Evolutionary conservation across 1,140 invertebrate genomes (phyloP), one percentile per base, ranked within the genome.

Genomic region (Camponotus vicinus): DNA sequence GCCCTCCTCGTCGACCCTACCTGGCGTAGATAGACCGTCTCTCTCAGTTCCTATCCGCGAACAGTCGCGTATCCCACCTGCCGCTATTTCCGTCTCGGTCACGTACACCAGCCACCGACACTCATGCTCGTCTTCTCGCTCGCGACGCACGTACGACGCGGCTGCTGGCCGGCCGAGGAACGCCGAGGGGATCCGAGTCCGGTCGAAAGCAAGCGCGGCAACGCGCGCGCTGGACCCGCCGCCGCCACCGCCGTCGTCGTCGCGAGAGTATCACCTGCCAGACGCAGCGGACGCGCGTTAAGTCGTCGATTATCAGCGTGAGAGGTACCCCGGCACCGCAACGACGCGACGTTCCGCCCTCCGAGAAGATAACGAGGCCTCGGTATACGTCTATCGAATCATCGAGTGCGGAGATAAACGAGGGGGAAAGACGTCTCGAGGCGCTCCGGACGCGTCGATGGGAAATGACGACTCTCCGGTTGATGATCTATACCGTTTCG

Each of bases 241-340:
- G 15, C 55, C 21, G 21, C 37, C 52, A 15, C 13, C 40, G 40
- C 8, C 40, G 40, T 42, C 40, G 40, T 0, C 40, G 40, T 27
- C 37, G 42, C 42, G 42, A 45, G 42, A 78, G 40, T 55, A 73
- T 85, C 82, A 85, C 34, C 82, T 85, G 82, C 82, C 82, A 55
- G 66, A 80, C 75, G 59, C 80, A 84, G 70, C 18, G 66, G 69
- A 59, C 11, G 55, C 40, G 79, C 79, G 37, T 49, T 84, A 66
- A 64, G 52, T n/a, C 42, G 71, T 49, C 45, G 73, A 85, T 85
- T 18, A 45, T 13, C 45, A n/a, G 21, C 82, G 71, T 52, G 82
- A 77, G 45, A 64, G 79, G n/a, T 52, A 52, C 21, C 13, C 52
- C 42, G 42, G 70, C 67, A n/a, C 11, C 34, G 52, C 69, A 15